Base-by-base conservation (phyloP, 2,888 invertebrate genomes). In the Oscheius myriophilus region DNA sequence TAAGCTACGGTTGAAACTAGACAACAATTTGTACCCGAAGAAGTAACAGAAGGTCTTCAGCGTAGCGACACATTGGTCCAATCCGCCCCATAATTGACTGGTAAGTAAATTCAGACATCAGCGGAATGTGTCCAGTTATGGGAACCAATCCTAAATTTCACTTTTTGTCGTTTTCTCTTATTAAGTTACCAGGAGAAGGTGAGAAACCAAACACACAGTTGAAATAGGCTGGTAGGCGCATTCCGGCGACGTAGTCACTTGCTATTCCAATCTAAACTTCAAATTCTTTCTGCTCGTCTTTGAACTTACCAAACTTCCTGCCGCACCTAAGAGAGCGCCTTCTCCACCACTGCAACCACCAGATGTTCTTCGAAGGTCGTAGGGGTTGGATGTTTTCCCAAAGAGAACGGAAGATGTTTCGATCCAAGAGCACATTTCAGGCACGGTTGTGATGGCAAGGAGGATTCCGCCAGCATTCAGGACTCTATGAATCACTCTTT, bases 321-420 rank as follows among this genome's bases (percentile, higher is more conserved):
- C 61, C 6, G 61, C 43, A 6, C 41, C 43, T n/a, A 25, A 16
- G 11, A 49, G 46, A 26, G 61, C 61, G 14, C 41, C 61, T 42
- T 61, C 61, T 6, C 61, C 61, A 18, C 61, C 61, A 45, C 61
- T 61, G 16, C 46, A 61, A 11, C 61, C 61, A 51, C 61, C 61
- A 16, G 41, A 26, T 7, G 61, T 61, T 1, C 61, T n/a, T 0
- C 61, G 43, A 23, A 23, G 16, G n/a, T 61, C 61, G 18, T 46
- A 61, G 12, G 61, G 45, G 18, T 61, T 61, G 6, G 14, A 16
- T 0, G 61, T 61, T 6, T 26, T 33, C 9, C 33, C 33, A 9
- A 33, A 33, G 3, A 33, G 33, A 33, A 33, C 33, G 33, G 33
- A 33, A 9, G 33, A 33, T 3, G 33, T 33, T 33, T 61, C 61